Percentiles rank a stretch among this genome's conserved stretches.
Conservation (phyloP, 2,113 vertebrate species). For the Podocnemis expansa region DNA sequence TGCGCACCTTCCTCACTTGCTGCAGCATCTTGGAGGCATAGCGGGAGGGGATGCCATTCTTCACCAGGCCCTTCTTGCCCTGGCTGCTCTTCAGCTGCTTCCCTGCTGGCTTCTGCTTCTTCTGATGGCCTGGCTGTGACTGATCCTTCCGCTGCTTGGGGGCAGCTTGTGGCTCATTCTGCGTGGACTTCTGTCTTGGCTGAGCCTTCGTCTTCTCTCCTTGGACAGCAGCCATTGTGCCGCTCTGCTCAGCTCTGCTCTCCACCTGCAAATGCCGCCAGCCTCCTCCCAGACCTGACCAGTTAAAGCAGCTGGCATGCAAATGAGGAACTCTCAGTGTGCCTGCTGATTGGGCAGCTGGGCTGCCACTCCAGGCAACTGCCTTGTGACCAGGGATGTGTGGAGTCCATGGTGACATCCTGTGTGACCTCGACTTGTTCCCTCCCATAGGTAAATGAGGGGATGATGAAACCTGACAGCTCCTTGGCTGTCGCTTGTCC, state of each 20-base stretch:
- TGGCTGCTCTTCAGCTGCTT: not conserved
- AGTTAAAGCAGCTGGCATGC: not conserved
- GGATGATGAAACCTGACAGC: not conserved
- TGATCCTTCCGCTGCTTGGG: not conserved
- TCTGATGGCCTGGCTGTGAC: not conserved
- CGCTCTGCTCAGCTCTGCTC: not conserved
- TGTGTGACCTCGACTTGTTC: not conserved
- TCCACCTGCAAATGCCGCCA: not conserved
- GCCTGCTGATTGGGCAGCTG: not conserved
- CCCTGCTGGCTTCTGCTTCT: not conserved
- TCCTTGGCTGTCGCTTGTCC: not conserved
- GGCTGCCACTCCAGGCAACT: not conserved
- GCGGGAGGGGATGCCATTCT: not conserved
- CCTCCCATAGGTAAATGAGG: not conserved
- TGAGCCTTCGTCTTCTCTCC: not conserved
- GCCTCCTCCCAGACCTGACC: not conserved
- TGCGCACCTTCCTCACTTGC: not conserved
- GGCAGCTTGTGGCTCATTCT: not conserved
- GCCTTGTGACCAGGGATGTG: not conserved
- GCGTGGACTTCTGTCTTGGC: not conserved
- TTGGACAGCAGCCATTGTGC: not conserved
- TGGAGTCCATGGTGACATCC: not conserved
- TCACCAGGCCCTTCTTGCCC: not conserved
- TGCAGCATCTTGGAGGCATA: not conserved
- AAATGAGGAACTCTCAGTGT: not conserved